Evolutionary conservation across 2,797 vertebrate genomes (phyloP).

Genomic region (Syngnathus acus): DNA sequence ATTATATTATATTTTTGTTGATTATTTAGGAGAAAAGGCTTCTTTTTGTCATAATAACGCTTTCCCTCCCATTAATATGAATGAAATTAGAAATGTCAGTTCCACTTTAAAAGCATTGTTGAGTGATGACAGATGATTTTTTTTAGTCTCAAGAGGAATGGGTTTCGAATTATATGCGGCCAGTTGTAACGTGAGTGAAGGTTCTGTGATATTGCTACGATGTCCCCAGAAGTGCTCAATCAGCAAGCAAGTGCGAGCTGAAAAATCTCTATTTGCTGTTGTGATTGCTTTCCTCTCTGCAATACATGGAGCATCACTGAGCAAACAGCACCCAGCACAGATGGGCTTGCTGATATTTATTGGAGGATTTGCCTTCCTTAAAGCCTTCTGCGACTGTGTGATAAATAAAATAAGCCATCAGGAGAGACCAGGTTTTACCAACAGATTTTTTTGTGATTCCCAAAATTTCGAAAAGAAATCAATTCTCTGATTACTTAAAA

Average conservation of each 20-base stretch:
- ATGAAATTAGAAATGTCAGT: constrained; percentile 12
- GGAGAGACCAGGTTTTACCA: not conserved
- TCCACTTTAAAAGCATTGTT: constrained; percentile 11
- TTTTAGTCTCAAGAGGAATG: not conserved
- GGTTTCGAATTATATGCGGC: constrained; percentile 6
- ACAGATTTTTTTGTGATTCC: not conserved
- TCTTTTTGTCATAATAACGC: not conserved
- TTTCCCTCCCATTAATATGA: not conserved
- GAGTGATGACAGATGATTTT: constrained; percentile 16
- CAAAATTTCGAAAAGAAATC: not conserved
- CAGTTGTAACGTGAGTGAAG: constrained; percentile 15
- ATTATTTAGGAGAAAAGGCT: not conserved
- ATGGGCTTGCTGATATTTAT: constrained; percentile 11
- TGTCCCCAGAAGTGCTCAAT: constrained; percentile 26
- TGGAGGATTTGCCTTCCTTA: constrained; percentile 1
- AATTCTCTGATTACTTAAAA: not conserved
- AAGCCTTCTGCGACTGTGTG: not conserved
- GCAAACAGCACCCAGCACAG: not conserved
- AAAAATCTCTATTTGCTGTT: constrained; percentile 34
- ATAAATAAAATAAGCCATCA: not conserved
- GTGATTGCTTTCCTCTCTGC: constrained; percentile 24
- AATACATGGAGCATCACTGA: constrained; percentile 11
- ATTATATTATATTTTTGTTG: not conserved
- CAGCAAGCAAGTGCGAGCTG: constrained; percentile 10
- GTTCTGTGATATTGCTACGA: not conserved